phyloP scores from a whole-genome alignment of 2,113 vertebrate species.

The Fregata magnificens region DNA sequence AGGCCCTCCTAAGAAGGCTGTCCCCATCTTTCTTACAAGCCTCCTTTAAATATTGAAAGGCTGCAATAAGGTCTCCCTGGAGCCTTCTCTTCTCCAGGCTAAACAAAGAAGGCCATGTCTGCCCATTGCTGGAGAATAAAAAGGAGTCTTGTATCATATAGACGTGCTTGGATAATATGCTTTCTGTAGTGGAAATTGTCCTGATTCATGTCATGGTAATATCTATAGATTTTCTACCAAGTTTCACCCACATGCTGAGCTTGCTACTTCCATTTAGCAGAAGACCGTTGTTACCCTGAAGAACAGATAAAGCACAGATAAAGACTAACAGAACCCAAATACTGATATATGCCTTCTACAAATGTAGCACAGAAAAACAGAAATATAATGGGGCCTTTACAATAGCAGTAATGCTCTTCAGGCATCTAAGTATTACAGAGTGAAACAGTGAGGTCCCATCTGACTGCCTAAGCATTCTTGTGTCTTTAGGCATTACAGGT shows the following conservation, averaged over 20 bases:
- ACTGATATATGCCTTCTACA: background rate
- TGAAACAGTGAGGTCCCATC: background rate
- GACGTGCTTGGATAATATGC: background rate
- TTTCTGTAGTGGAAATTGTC: background rate
- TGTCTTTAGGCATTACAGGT: background rate
- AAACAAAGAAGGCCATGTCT: background rate
- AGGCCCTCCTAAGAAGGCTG: background rate
- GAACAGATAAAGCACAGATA: background rate
- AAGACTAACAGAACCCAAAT: background rate
- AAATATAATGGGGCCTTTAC: background rate
- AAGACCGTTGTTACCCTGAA: background rate
- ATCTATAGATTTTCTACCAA: background rate
- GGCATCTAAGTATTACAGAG: background rate
- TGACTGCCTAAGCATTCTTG: background rate
- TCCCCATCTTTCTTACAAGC: background rate
- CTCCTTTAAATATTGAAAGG: background rate
- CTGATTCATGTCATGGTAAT: background rate
- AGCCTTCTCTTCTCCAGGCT: background rate
- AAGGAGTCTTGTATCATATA: background rate
- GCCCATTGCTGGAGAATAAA: background rate
- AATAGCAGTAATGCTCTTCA: background rate
- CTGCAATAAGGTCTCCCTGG: background rate
- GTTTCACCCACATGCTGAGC: background rate
- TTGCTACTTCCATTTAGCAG: background rate
- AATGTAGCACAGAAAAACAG: background rate